phyloP scores from a whole-genome alignment of 2,888 invertebrate genomes.

The Drosophila setosimentum region DNA sequence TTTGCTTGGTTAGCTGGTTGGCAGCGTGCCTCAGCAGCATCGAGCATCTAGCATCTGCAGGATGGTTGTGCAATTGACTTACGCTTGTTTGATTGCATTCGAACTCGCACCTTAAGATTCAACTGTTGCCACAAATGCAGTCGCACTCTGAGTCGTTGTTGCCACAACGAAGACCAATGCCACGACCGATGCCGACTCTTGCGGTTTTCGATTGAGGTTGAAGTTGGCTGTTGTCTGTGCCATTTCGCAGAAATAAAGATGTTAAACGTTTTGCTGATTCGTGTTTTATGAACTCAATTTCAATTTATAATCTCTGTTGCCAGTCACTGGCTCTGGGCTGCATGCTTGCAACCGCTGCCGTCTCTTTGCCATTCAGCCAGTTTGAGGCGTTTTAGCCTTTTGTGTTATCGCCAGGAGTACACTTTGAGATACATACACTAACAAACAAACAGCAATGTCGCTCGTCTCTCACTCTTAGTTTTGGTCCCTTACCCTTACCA shows the following conservation, averaged over 20 bases:
- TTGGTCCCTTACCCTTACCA: conserved; percentile 4
- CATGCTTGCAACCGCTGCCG: conserved; percentile 10
- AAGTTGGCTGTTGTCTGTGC: conserved; percentile 54
- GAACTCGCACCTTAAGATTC: conserved; percentile 74
- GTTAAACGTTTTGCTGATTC: conserved; percentile 84
- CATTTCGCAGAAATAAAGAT: conserved; percentile 82
- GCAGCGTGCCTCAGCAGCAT: conserved; percentile 35
- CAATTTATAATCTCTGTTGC: conserved; percentile 83
- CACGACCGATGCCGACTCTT: conserved; percentile 57
- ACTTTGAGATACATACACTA: conserved; percentile 67
- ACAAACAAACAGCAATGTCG: conserved; percentile 46
- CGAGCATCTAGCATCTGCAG: conserved; percentile 44
- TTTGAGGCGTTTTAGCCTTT: conserved; percentile 77
- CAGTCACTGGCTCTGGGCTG: conserved; percentile 67
- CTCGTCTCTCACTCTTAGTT: conserved; percentile 23
- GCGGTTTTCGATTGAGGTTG: conserved; percentile 59
- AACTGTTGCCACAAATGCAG: conserved; percentile 42
- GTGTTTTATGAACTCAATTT: conserved; percentile 84
- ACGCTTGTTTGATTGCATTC: conserved; percentile 80
- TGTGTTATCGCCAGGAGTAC: conserved; percentile 75
- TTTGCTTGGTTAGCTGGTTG: conserved; percentile 18
- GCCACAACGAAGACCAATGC: conserved; percentile 26
- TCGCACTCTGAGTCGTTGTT: conserved; percentile 6
- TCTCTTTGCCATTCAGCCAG: conserved; percentile 33
- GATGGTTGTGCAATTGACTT: conserved; percentile 72